phyloP scores from a whole-genome alignment of 2,797 vertebrate species.

The Coregonus sp. region DNA sequence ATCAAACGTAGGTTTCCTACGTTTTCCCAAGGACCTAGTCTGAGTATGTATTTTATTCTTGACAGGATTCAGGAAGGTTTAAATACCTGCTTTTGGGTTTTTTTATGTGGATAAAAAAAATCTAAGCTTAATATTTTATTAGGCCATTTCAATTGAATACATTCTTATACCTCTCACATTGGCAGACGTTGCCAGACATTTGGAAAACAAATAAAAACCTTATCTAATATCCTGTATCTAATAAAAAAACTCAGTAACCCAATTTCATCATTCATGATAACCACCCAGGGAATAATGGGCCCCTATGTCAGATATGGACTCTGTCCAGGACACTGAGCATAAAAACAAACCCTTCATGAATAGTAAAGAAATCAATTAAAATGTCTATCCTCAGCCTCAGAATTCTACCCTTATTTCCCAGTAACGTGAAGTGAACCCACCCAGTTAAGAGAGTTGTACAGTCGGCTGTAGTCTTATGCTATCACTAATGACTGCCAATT shows the following conservation, averaged over 20 bases:
- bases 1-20: conserved; percentile 58
- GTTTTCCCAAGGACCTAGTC: conserved; percentile 43
- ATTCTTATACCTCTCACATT: neutral
- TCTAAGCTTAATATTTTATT: neutral
- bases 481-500: conserved; percentile 75
- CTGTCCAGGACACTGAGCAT: conserved; percentile 58
- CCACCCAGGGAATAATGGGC: conserved; percentile 50
- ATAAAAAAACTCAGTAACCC: conserved; percentile 31
- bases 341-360: conserved; percentile 69
- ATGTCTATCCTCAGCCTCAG: conserved; percentile 61
- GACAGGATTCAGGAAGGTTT: conserved; percentile 12
- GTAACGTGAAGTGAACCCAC: conserved; percentile 50
- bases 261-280: conserved; percentile 56
- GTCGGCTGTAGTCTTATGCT: conserved; percentile 59
- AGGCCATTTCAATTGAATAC: conserved; percentile 4
- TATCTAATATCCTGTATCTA: conserved; percentile 34
- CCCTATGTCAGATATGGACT: conserved; percentile 30
- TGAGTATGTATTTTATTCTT: conserved; percentile 29
- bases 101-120: too few species aligned
- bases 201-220: conserved; percentile 46
- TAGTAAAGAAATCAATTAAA: conserved; percentile 66
- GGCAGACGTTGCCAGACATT: conserved; percentile 49
- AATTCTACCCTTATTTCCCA: conserved; percentile 63
- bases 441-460: conserved; percentile 58
- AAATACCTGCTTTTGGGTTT: neutral